Conservation (phyloP, 2,888 invertebrate species). For the Incurvaria masculella region DNA sequence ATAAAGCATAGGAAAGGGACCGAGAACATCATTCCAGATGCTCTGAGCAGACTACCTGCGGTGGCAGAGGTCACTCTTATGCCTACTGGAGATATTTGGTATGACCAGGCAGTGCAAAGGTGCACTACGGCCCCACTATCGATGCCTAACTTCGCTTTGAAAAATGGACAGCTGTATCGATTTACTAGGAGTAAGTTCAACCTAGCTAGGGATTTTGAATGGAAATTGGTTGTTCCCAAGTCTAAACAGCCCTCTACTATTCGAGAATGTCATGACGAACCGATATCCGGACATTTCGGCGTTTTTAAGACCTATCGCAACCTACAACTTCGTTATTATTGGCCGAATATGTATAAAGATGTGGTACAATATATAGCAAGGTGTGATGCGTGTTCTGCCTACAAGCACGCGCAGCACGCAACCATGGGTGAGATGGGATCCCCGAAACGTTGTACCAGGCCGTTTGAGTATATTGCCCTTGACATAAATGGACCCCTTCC, state of each 20-base stretch:
- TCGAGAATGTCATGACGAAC: slow-evolving; percentile 2
- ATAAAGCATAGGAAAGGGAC: slow-evolving; percentile 9
- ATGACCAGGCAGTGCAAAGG: too few relatives aligned
- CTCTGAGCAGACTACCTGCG: slow-evolving; percentile 11
- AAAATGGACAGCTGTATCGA: too few relatives aligned
- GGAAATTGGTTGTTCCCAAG: too few relatives aligned
- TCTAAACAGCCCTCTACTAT: too few relatives aligned
- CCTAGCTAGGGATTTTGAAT: too few relatives aligned
- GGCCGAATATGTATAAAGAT: slow-evolving; percentile 16
- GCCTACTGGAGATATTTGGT: too few relatives aligned
- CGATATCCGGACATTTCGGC: slow-evolving; percentile 16
- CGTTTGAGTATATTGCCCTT: slow-evolving; percentile 19
- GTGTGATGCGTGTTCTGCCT: slow-evolving; percentile 12
- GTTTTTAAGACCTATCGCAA: slow-evolving; percentile 19
- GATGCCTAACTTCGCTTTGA: too few relatives aligned
- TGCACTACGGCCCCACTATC: too few relatives aligned
- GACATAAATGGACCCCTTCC: slow-evolving; percentile 6
- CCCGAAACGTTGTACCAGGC: slow-evolving; percentile 16
- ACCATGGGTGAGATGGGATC: slow-evolving; percentile 16
- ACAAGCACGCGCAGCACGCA: slow-evolving; percentile 10
- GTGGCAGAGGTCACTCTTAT: too few relatives aligned
- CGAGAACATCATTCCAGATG: slow-evolving; percentile 8
- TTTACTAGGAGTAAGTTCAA: too few relatives aligned
- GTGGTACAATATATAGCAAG: slow-evolving; percentile 10
- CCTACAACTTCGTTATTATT: slow-evolving; percentile 12